These are phyloP conservation scores for Calyptomena viridis DNA, from an alignment of 2,113 vertebrate species.

Conservation along the genomic window DNA sequence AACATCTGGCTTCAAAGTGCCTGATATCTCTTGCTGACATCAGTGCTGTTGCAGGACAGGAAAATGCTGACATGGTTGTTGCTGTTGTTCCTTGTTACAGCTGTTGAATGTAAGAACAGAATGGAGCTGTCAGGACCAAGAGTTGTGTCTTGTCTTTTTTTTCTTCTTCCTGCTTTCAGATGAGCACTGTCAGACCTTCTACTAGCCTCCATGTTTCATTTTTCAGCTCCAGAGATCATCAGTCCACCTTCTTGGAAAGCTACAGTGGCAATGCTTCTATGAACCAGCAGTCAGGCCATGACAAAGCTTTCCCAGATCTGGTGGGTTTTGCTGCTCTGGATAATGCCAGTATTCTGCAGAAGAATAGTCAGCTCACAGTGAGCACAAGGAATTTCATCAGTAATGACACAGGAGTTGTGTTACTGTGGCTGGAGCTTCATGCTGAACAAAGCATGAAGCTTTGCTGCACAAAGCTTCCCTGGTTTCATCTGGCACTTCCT, in stretches of 20 bases:
- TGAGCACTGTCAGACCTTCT: not conserved
- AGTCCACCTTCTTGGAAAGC: too few species aligned
- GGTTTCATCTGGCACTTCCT: not conserved
- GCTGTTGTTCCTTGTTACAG: not conserved
- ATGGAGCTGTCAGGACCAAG: not conserved
- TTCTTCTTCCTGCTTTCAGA: not conserved
- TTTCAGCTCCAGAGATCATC: not conserved
- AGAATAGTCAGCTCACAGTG: not conserved
- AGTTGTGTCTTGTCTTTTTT: not conserved
- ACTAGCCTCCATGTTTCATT: not conserved
- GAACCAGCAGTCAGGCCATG: not conserved
- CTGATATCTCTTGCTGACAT: not conserved
- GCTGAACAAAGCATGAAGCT: not conserved
- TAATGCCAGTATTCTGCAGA: not conserved
- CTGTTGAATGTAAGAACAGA: not conserved
- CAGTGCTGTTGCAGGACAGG: not conserved
- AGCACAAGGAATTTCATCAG: not conserved
- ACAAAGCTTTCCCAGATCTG: not conserved
- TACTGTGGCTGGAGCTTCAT: not conserved
- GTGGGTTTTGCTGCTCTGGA: not conserved
- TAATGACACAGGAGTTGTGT: not conserved
- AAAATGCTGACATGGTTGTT: not conserved
- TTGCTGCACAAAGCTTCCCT: not conserved
- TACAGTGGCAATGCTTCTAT: rapidly evolving
- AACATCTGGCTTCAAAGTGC: not conserved